Evolutionary conservation across 2,797 vertebrate genomes (phyloP).

Genomic region (Anguilla marmorata): DNA sequence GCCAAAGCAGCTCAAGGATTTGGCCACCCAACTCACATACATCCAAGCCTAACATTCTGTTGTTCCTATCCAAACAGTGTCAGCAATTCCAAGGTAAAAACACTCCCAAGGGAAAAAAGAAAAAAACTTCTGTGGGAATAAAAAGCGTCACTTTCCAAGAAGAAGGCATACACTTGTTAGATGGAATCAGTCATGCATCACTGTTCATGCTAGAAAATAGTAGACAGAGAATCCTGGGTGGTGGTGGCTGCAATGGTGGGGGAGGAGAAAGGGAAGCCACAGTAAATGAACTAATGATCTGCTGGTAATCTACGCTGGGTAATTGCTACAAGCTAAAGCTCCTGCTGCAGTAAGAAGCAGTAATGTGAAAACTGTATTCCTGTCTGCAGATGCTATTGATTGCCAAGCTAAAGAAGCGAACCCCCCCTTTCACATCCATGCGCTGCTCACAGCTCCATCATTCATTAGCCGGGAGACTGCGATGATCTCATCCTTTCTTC

Average conservation of each 20-base stretch:
- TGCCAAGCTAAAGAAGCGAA: slow-evolving; percentile 40
- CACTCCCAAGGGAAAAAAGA: background rate
- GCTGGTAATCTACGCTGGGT: slow-evolving; percentile 16
- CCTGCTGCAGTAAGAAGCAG: slow-evolving; percentile 41
- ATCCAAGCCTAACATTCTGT: slow-evolving; percentile 14
- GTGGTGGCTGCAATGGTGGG: background rate
- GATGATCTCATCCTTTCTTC: slow-evolving; percentile 69
- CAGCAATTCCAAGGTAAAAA: slow-evolving; percentile 9
- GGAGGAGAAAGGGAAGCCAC: background rate
- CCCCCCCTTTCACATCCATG: slow-evolving; percentile 39
- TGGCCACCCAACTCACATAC: slow-evolving; percentile 16
- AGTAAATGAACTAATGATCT: slow-evolving; percentile 28
- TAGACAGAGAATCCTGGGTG: slow-evolving; percentile 16
- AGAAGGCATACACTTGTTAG: background rate
- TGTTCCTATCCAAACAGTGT: slow-evolving; percentile 10
- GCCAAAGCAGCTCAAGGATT: slow-evolving; percentile 16
- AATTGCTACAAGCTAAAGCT: slow-evolving; percentile 30
- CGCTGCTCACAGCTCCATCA: slow-evolving; percentile 55
- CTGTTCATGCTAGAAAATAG: background rate
- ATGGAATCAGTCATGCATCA: background rate
- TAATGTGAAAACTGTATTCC: slow-evolving; percentile 51
- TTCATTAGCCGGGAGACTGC: slow-evolving; percentile 67
- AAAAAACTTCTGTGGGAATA: background rate
- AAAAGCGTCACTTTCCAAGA: slow-evolving; percentile 1
- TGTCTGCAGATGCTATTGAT: slow-evolving; percentile 50